Evolutionary conservation across 1,140 invertebrate genomes (phyloP).

Genomic region (Magallana angulata): DNA sequence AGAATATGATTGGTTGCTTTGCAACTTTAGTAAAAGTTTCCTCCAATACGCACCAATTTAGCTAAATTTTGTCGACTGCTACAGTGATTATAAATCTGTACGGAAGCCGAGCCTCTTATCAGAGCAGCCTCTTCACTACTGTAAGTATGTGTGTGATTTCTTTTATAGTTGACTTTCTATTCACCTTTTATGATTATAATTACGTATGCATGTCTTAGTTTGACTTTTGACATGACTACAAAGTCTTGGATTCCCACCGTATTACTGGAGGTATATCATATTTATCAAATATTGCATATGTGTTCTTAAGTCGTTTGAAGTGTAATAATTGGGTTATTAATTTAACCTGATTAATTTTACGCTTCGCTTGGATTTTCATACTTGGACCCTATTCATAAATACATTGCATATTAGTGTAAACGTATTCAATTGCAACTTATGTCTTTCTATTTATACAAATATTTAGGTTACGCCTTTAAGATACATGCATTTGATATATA

Average conservation of each 20-base stretch:
- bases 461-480: no score
- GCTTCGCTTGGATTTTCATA: background rate
- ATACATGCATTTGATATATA: no score
- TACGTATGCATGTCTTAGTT: background rate
- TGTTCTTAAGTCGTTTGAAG: background rate
- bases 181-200: slow-evolving; percentile 10
- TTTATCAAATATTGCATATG: background rate
- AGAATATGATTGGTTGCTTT: slow-evolving; percentile 12
- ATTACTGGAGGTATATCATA: background rate
- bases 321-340: background rate
- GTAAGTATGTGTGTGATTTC: slow-evolving; percentile 37
- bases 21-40: slow-evolving; percentile 29
- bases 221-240: background rate
- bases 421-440: no score
- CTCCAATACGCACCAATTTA: slow-evolving; percentile 15
- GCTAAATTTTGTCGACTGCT: slow-evolving; percentile 29
- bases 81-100: slow-evolving; percentile 34
- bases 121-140: slow-evolving; percentile 32
- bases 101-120: slow-evolving; percentile 22
- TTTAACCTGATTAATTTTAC: background rate
- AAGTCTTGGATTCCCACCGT: background rate
- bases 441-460: no score
- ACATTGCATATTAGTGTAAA: no score
- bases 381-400: no score
- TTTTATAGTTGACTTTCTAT: slow-evolving; percentile 7